A percentile compares a stretch with the other conserved stretches of the same genome.
Conservation (phyloP, 1,140 invertebrate genomes). For the Cyclina sinensis region DNA sequence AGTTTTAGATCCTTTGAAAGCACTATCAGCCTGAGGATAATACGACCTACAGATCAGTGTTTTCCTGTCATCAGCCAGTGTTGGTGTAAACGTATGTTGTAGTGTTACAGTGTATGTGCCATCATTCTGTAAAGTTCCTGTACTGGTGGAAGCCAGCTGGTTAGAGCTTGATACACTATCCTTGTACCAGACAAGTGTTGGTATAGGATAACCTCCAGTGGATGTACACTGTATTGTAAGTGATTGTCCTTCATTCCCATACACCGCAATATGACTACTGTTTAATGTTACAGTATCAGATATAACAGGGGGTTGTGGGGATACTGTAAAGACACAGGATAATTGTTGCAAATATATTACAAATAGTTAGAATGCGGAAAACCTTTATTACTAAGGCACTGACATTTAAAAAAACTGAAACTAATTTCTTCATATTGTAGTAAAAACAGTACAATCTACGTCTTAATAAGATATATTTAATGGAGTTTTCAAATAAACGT, state of each 20-base stretch:
- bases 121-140: background rate
- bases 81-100: background rate
- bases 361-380: no score
- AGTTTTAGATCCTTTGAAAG: background rate
- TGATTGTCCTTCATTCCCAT: background rate
- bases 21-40: conserved; percentile 1
- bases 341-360: no score
- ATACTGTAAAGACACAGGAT: background rate
- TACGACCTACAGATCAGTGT: background rate
- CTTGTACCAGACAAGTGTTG: background rate
- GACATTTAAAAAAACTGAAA: no score
- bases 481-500: no score
- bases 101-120: background rate
- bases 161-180: background rate
- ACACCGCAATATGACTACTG: no score
- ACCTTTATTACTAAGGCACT: no score
- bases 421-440: no score
- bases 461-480: no score
- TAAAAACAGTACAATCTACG: no score
- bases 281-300: background rate
- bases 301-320: background rate
- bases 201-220: background rate
- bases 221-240: background rate
- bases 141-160: background rate
- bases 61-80: background rate